Evolutionary conservation across 1,140 invertebrate genomes (phyloP), one percentile per base, ranked within the genome.

Genomic region (Trichoplusia ni): DNA sequence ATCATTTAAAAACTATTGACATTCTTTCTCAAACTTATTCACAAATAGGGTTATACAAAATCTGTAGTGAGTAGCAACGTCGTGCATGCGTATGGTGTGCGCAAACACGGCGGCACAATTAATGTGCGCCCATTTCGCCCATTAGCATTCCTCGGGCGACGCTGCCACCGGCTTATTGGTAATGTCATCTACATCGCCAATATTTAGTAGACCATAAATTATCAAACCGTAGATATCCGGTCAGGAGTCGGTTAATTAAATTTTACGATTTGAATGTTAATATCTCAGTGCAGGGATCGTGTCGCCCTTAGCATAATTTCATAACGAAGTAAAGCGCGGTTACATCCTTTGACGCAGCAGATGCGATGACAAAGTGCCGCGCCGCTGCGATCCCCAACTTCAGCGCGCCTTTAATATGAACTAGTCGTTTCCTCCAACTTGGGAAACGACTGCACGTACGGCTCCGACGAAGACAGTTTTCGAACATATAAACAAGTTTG

Each of bases 321-420:
- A 72, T 70, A 69, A 54, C 51, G n/a, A 56, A 71, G 38, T 66
- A 54, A 64, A 67, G 68, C 27, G 61, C 44, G 61, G 59, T 64
- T 44, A 42, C 33, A 19, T 68, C 66, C 62, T 70, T 71, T 69
- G 63, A 73, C 54, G 65, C 65, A 71, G 63, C 69, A 69, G 67
- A 75, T 77, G 67, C 69, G 49, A 64, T 71, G 66, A 76, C 73
- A 71, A 75, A 78, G 71, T 73, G 66, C 61, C 54, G 61, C 67
- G 63, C 42, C 38, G 49, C 64, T 59, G 47, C 67, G 68, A 71
- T 59, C 66, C 59, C 66, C 63, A 75, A 75, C 68, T 73, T 74
- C 67, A 65, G 62, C 58, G 51, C 69, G 53, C 75, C 67, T 81
- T 76, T 81, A 76, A 78, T 78, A 76, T 75, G 71, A 71, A 81